Base-by-base conservation (phyloP, 2,797 vertebrate genomes). In the Tamandua tetradactyla region DNA sequence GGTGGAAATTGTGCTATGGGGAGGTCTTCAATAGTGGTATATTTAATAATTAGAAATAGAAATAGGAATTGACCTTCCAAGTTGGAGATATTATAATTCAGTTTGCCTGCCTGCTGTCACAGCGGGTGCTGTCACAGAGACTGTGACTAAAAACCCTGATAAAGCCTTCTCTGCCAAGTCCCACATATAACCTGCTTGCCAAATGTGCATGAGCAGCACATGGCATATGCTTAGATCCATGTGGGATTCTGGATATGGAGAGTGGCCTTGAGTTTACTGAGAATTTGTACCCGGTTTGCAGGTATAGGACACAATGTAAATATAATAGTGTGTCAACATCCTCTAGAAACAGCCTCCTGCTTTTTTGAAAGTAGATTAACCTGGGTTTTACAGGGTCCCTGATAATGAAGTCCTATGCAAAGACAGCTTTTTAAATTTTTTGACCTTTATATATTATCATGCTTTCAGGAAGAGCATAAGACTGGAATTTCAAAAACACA, bases 51-150 rank as follows among this genome's bases (percentile, higher is more conserved):
- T 61, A 94, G 89, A 94, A 84, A 89, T 59, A 79, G 17, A 88
- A 93, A 80, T 57, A 35, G 37, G 44, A 86, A 32, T 69, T 94
- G 96, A 95, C 90, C 95, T 96, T 96, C 95, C 86, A 95, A 87
- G 79, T 75, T 79, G 86, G 64, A n/a, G 74, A 14, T 90, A 72
- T 93, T 87, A 94, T 95, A 94, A 91, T 35, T 94, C 90, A 87
- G 62, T 94, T 95, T 91, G 81, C 85, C 80, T 91, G 74, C 49
- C 94, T 92, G 9, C 40, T 94, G 94, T 90, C 96, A 32, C 93
- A 95, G 95, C 92, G 44, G 93, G 93, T 75, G 85, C 94, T 35
- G 57, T 89, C 96, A 95, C 7, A 59, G 71, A 66, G 69, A 86
- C 83, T 62, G 79, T 96, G 94, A 91, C 75, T 94, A 44, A 91